A percentile compares a stretch with the other conserved stretches of the same genome.
These are phyloP conservation scores for Euzophera pinguis DNA, from an alignment of 2,888 invertebrate genomes.

Conservation along the genomic window DNA sequence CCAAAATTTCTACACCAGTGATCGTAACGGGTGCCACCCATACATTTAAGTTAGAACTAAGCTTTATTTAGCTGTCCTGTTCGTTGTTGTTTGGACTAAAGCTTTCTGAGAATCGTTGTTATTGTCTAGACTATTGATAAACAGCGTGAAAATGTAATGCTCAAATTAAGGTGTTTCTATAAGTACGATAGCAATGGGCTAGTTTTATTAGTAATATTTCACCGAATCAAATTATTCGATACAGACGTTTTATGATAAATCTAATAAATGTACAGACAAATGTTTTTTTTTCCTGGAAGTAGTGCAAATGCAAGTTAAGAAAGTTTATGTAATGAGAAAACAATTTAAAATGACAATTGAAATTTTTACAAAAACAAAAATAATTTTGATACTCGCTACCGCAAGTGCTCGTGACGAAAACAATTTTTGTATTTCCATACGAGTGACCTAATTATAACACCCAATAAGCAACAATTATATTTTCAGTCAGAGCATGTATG, in stretches of 20 bases:
- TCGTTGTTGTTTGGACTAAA: not conserved
- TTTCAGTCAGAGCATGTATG: not conserved
- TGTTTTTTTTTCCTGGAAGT: too few species aligned
- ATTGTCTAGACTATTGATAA: not conserved
- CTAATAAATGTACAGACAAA: too few species aligned
- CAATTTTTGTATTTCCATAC: not conserved
- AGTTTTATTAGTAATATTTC: too few species aligned
- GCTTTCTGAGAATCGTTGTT: not conserved
- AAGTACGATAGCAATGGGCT: too few species aligned
- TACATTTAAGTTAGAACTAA: constrained; percentile 5
- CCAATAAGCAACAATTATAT: not conserved
- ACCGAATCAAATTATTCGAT: too few species aligned
- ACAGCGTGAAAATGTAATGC: not conserved
- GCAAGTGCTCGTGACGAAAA: not conserved
- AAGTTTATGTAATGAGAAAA: too few species aligned
- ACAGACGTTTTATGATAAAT: too few species aligned
- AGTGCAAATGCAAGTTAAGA: too few species aligned
- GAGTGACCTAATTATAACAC: not conserved
- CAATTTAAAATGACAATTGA: too few species aligned
- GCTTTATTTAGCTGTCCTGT: not conserved
- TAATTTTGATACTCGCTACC: not conserved
- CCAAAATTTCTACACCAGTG: constrained; percentile 17
- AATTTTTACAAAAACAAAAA: too few species aligned
- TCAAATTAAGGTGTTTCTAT: too few species aligned
- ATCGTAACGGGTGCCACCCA: constrained; percentile 15